Evolutionary conservation across 2,797 vertebrate genomes (phyloP), one percentile per base, ranked within the genome.

Genomic region (Setipinna tenuifilis): DNA sequence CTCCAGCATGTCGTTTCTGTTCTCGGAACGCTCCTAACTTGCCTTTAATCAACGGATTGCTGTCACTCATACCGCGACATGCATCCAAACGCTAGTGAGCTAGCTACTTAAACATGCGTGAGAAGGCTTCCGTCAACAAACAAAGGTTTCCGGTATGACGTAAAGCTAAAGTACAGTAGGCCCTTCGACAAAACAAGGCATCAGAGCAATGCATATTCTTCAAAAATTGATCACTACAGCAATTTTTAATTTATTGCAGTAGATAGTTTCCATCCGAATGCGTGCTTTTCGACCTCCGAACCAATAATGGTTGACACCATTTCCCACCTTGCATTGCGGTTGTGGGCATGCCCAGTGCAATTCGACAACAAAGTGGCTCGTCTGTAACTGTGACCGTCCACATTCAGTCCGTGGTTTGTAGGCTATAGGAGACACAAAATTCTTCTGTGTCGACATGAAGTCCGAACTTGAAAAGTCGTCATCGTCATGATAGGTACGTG

Each of bases 401-500:
- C 86, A 87, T 68, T 84, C 28, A 16, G 68, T 35, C 28, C 31
- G 68, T 17, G 68, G 68, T 14, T 75, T 6, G n/a, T n/a, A n/a
- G n/a, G n/a, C n/a, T n/a, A n/a, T n/a, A n/a, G 62, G 62, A 35
- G 28, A 75, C 68, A 75, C 82, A 57, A 85, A 86, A 61, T 83
- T 84, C 23, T 57, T 14, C 25, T 65, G 85, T 41, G 23, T 61
- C 54, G 31, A 75, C 50, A 31, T 75, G 84, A 87, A 82, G 59
- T 62, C 48, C 44, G 11, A 25, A 44, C 11, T 59, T 89, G 25
- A 91, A 89, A 85, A 82, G 23, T 58, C 71, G 44, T 23, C 59
- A 80, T 41, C 84, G 68, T 80, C 65, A 89, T 89, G 88, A 89
- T 89, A 84, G 88, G 88, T 89, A 89, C 80, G 88, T 86, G 83